phyloP scores from a whole-genome alignment of 2,888 invertebrate genomes.

The Nomada flava region DNA sequence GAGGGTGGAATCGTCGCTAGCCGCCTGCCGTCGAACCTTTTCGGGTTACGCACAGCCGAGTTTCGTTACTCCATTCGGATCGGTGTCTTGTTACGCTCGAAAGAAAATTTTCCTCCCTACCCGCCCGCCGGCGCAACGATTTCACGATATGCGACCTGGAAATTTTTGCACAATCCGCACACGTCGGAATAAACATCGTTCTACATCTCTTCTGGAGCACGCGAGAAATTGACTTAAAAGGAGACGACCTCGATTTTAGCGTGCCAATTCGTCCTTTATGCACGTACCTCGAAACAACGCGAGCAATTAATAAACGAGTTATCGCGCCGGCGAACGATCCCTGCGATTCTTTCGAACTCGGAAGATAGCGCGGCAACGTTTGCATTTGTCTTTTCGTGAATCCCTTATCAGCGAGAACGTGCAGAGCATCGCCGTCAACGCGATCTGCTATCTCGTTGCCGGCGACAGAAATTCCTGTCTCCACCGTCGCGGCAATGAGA shows the following conservation, averaged over 20 bases:
- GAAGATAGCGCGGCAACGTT: background rate
- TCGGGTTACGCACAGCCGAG: constrained; percentile 80
- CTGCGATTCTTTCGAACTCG: background rate
- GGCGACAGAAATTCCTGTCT: constrained; percentile 45
- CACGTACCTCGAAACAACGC: too few relatives aligned
- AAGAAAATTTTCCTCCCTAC: constrained; percentile 34
- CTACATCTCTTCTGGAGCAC: constrained; percentile 32
- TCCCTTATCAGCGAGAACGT: constrained; percentile 35
- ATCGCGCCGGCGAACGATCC: too few relatives aligned
- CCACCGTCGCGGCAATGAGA: constrained; percentile 28
- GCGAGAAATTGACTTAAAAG: constrained; percentile 9
- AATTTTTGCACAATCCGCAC: constrained; percentile 7
- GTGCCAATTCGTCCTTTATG: too few relatives aligned
- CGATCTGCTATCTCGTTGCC: constrained; percentile 69
- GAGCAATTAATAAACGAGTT: too few relatives aligned
- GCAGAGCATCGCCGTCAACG: background rate
- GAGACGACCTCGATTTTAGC: background rate
- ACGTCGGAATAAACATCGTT: background rate
- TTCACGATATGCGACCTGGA: constrained; percentile 1
- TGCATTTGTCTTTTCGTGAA: constrained; percentile 22
- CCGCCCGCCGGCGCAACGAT: background rate
- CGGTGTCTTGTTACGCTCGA: constrained; percentile 75
- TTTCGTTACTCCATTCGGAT: constrained; percentile 67
- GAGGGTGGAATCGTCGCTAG: constrained; percentile 65
- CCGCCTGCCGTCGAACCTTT: constrained; percentile 78